Evolutionary conservation across 2,113 vertebrate genomes (phyloP).

Genomic region (Pseudopodoces humilis): DNA sequence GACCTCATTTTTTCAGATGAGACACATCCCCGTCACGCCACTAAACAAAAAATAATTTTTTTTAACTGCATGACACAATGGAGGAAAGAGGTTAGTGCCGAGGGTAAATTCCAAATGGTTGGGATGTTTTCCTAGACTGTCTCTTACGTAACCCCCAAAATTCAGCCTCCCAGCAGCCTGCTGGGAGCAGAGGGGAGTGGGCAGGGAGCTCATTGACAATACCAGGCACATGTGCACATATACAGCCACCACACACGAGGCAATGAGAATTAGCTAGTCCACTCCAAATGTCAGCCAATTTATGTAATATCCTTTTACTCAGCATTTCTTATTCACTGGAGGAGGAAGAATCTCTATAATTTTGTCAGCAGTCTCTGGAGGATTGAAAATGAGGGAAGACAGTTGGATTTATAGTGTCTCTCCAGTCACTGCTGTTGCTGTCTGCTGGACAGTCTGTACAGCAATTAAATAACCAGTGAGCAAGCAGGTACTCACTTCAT

Average conservation of each 20-base stretch:
- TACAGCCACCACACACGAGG: background rate
- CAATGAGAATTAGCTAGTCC: slow-evolving; percentile 13
- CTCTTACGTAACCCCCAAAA: background rate
- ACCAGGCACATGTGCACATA: background rate
- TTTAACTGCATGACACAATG: background rate
- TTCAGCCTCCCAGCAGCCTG: background rate
- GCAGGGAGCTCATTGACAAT: background rate
- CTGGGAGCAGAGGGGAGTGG: slow-evolving; percentile 15
- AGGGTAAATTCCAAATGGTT: slow-evolving; percentile 15
- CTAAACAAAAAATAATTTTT: background rate
- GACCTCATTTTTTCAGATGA: slow-evolving; percentile 10
- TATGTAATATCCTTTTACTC: slow-evolving; percentile 40
- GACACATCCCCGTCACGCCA: background rate
- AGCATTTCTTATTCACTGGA: slow-evolving; percentile 36
- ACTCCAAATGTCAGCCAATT: slow-evolving; percentile 52
- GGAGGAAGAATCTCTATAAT: background rate
- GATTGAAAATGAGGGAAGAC: background rate
- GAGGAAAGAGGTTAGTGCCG: background rate
- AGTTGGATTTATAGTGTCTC: background rate
- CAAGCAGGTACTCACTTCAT: background rate
- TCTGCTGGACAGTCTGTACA: background rate
- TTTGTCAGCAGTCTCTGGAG: background rate
- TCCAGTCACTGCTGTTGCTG: background rate
- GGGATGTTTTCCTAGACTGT: background rate
- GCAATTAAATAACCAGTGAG: background rate